phyloP scores from a whole-genome alignment of 1,140 invertebrate species.

The Drosophila quadrilineata region DNA sequence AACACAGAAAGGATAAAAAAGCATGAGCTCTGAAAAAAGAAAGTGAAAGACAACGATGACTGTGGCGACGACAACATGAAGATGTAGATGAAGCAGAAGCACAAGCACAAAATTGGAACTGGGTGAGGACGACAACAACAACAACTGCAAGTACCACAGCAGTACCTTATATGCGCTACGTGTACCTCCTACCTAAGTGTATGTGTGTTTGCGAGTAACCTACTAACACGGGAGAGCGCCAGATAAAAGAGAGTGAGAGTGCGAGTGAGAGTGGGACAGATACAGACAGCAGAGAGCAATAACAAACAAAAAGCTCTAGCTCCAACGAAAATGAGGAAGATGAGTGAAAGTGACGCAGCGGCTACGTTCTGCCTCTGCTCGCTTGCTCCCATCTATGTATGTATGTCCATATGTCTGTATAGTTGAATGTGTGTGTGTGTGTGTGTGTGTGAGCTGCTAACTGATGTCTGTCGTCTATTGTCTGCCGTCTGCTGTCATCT shows the following conservation, averaged over 20 bases:
- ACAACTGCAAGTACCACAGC: constrained; percentile 34
- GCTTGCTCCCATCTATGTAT: too few species aligned
- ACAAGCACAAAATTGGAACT: constrained; percentile 5
- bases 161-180: too few species aligned
- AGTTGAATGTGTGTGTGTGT: background rate
- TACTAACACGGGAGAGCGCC: constrained; percentile 47
- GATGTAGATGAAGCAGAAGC: background rate
- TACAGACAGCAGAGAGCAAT: constrained; percentile 11
- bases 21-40: constrained; percentile 35
- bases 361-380: constrained; percentile 8
- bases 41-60: constrained; percentile 42
- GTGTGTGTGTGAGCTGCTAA: background rate
- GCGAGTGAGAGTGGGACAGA: background rate
- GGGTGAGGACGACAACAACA: background rate
- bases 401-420: too few species aligned
- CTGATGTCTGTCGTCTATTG: background rate
- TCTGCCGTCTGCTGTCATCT: constrained; percentile 56
- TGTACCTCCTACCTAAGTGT: background rate
- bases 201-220: constrained; percentile 34
- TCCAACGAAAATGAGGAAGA: constrained; percentile 38
- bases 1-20: too few species aligned
- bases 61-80: constrained; percentile 22
- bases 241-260: background rate
- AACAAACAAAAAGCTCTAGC: constrained; percentile 47
- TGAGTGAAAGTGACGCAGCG: constrained; percentile 61